Evolutionary conservation across 2,888 invertebrate species (phyloP).

Genomic region (Himalopsyche kuldschensis): DNA sequence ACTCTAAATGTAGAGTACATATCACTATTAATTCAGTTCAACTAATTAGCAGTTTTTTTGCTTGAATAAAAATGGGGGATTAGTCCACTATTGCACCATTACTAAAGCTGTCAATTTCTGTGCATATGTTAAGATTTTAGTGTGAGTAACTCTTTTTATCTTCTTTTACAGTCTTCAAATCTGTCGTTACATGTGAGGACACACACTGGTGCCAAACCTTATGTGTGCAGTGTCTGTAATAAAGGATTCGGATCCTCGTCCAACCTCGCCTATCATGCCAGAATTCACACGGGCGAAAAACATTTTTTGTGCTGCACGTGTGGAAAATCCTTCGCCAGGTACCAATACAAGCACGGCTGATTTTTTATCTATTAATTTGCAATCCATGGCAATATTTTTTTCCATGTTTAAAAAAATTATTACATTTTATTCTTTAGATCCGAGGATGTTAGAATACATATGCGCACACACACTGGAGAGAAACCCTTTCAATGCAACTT

Average conservation of each 20-base stretch:
- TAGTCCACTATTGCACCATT: no score
- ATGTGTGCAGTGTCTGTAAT: constrained; percentile 26
- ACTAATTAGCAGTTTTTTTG: no score
- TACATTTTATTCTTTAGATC: constrained; percentile 1
- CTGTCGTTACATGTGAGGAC: constrained; percentile 32
- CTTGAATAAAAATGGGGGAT: no score
- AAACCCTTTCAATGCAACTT: constrained; percentile 24
- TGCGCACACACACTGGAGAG: constrained; percentile 23
- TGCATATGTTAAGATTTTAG: no score
- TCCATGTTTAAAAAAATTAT: no score
- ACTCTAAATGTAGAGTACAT: no score
- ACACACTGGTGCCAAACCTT: constrained; percentile 31
- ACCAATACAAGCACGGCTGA: neutral
- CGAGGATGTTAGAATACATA: constrained; percentile 21
- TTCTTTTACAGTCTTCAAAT: constrained; percentile 27
- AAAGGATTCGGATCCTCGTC: constrained; percentile 34
- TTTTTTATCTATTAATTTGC: neutral
- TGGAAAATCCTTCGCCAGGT: constrained; percentile 33
- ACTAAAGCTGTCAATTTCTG: no score
- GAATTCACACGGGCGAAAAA: constrained; percentile 26
- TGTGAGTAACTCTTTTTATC: no score
- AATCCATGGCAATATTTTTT: no score
- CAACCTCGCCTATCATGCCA: constrained; percentile 22
- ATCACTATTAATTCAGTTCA: no score
- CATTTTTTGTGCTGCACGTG: constrained; percentile 28